Conservation (phyloP, 2,797 vertebrate genomes). For the Labroides dimidiatus region DNA sequence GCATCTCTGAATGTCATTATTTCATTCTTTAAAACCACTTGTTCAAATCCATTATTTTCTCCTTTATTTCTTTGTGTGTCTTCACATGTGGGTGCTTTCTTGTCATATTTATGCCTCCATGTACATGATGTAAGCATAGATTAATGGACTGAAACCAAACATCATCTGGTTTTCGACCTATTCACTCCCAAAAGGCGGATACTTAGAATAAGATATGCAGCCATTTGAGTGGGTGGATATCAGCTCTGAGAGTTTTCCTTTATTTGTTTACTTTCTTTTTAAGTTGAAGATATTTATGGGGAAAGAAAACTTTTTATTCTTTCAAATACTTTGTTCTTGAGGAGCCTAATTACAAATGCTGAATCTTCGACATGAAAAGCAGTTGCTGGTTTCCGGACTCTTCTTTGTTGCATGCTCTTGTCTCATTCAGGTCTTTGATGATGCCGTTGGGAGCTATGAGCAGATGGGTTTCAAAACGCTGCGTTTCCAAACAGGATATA, state of each 20-base stretch:
- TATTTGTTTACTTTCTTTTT: constrained; percentile 57
- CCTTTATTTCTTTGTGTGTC: constrained; percentile 14
- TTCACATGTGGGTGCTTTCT: constrained; percentile 22
- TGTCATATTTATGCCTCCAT: constrained; percentile 26
- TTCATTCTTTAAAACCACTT: constrained; percentile 51
- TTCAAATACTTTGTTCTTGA: constrained; percentile 50
- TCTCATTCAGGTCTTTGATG: constrained; percentile 70
- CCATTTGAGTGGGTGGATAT: constrained; percentile 66
- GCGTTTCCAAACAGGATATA: constrained; percentile 83
- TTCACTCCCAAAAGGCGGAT: constrained; percentile 54
- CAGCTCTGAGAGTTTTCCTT: constrained; percentile 60
- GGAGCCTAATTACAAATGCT: constrained; percentile 47
- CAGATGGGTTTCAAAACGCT: constrained; percentile 80
- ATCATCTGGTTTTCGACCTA: constrained; percentile 75
- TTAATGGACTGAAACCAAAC: constrained; percentile 52
- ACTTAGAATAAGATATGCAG: constrained; percentile 59
- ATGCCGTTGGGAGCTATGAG: constrained; percentile 76
- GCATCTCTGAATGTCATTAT: constrained; percentile 43
- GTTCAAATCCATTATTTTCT: constrained; percentile 30
- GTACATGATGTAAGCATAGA: constrained; percentile 51
- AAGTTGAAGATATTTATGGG: constrained; percentile 50
- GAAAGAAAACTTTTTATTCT: constrained; percentile 53
- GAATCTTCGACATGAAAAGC: constrained; percentile 46
- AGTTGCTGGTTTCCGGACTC: constrained; percentile 49
- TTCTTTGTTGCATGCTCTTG: constrained; percentile 41